Evolutionary conservation across 2,797 vertebrate species (phyloP).

Genomic region (Acridotheres tristis): DNA sequence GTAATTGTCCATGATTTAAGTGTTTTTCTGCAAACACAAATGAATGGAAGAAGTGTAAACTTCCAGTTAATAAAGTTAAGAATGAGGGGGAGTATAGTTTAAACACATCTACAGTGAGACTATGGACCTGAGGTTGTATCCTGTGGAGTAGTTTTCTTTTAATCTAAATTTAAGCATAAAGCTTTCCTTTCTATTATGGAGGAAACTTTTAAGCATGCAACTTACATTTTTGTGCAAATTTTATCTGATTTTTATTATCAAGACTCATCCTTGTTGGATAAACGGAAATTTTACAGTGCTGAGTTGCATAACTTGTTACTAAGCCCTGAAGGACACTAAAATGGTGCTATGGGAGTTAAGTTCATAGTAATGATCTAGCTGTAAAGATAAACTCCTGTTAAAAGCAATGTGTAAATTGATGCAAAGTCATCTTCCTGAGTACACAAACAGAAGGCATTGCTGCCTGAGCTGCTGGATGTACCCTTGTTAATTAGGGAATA

Average conservation of each 20-base stretch:
- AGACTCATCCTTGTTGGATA: neutral
- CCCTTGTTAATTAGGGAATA: slow-evolving; percentile 4
- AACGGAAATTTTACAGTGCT: neutral
- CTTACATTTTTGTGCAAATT: neutral
- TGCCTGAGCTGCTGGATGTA: neutral
- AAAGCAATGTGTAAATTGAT: neutral
- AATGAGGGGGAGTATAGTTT: neutral
- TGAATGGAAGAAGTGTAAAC: neutral
- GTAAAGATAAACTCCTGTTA: slow-evolving; percentile 28
- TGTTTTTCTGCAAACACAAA: neutral
- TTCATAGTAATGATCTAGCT: neutral
- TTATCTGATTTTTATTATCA: neutral
- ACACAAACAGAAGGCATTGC: neutral
- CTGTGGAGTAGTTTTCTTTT: neutral
- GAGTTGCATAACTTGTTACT: neutral
- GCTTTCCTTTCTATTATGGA: neutral
- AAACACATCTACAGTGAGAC: neutral
- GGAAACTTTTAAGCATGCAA: neutral
- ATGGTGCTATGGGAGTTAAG: neutral
- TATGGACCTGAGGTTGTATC: neutral
- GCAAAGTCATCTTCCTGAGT: slow-evolving; percentile 25
- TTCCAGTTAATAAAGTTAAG: neutral
- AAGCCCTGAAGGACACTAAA: neutral
- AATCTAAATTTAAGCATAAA: neutral
- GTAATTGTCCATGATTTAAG: neutral